A percentile compares a stretch with the other conserved stretches of the same genome.
phyloP scores from a whole-genome alignment of 2,888 invertebrate species.

The Andrena marginata region DNA sequence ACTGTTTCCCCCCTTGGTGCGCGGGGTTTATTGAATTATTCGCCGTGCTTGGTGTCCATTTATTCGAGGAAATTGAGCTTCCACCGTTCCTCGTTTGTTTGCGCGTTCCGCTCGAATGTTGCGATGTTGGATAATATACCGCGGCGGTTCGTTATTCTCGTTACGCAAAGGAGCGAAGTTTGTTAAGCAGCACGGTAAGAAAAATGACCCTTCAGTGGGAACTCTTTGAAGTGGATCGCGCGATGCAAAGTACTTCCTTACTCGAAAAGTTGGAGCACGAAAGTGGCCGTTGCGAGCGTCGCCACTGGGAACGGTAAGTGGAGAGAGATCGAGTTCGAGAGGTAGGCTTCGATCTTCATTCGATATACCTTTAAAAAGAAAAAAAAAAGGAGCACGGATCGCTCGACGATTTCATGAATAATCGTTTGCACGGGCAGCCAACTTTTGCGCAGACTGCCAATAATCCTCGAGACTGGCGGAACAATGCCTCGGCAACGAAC shows the following conservation, averaged over 20 bases:
- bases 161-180: not conserved
- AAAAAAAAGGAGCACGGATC: conserved; percentile 26
- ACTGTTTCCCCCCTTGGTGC: not conserved
- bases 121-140: not conserved
- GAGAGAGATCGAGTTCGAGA: conserved; percentile 24
- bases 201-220: not conserved
- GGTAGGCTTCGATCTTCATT: conserved; percentile 32
- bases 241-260: conserved; percentile 31
- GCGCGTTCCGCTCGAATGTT: not conserved
- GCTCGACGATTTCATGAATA: conserved; percentile 44
- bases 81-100: not conserved
- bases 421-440: conserved; percentile 19
- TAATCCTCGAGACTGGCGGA: not conserved
- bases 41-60: not conserved
- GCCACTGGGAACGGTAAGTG: not conserved
- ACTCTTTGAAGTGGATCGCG: conserved; percentile 16
- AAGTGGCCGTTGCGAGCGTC: conserved; percentile 41
- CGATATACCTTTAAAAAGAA: conserved; percentile 3
- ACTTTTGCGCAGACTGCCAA: conserved; percentile 15
- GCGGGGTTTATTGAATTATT: not conserved
- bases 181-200: not conserved
- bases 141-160: not conserved
- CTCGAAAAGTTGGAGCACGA: conserved; percentile 26
- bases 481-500: conserved; percentile 10
- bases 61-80: conserved; percentile 6